Base-by-base conservation (phyloP, 2,888 invertebrate species). In the Taphrorychus bicolor region DNA sequence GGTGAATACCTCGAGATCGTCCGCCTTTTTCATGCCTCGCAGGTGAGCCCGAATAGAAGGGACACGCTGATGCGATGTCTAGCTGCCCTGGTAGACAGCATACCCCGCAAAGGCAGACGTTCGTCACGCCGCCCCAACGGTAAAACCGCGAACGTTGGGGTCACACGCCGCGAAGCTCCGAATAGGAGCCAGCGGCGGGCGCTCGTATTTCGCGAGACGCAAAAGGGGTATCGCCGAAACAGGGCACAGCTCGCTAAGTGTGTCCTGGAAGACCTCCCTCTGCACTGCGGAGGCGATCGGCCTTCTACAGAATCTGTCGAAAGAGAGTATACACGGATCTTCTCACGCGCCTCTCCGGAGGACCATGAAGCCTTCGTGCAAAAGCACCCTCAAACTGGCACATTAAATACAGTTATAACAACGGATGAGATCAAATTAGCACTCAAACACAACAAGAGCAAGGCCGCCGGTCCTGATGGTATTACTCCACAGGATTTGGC, bases 401-500 rank as follows among this genome's bases (percentile, higher is more conserved):
- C 5, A 24, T 24, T 24, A 7, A 24, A 24, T 7, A 7, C 24
- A 4, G 5, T 7, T 24, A 24, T 24, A 4, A 24, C 24, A 4
- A 24, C 7, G 4, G 4, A 7, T 24, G 24, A 24, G 24, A 7
- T 24, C 5, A 24, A 7, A 7, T 4, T 5, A 4, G 24, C 24
- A 7, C 24, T 5, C 24, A 24, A 7, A 24, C 24, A 7, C 5
- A 24, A 7, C 7, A 24, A 24, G 24, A 24, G 24, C 5, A 4
- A 7, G 23, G 24, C 54, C 23, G 48, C 62, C 3, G 70, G 68
- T 0, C 66, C 61, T 0, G 70, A 69, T 23, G 62, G 68, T 2
- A 49, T 69, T 0, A 68, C 22, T 9, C 9, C 59, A 4, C 5
- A 24, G 3, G 41, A 41, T n/a, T 7, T 70, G 0, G 52, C 32